Evolutionary conservation across 2,888 invertebrate species (phyloP), one percentile per base, ranked within the genome.

Genomic region (Listrodromus nycthemerus): DNA sequence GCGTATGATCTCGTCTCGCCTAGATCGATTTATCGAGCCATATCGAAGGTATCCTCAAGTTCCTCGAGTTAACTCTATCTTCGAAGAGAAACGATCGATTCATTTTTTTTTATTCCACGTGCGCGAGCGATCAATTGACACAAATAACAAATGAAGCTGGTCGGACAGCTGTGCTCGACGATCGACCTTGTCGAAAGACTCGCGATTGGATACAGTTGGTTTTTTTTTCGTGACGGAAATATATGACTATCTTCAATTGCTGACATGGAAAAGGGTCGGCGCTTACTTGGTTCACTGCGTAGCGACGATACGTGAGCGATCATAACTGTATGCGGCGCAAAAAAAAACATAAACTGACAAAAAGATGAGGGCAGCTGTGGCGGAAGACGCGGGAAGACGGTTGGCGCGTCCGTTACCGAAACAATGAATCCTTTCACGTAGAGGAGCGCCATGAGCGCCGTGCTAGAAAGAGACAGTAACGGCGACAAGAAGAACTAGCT

Each of bases 141-240:
- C 55, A 24, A 55, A 55, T 24, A 55, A 55, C 24, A 55, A 55
- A 55, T 24, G 55, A 55, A 24, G 24, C 55, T 13, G 55, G 21
- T 55, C 55, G 55, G 16, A 70, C 27, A 58, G 50, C 69, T 63
- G 67, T 52, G 75, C 10, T 41, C 19, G 52, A 70, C 58, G 58
- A 70, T 75, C 75, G 69, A 81, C 80, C 80, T 81, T 70, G 69
- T 63, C 67, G 37, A 63, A 52, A 10, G 37, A 70, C 2, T 41
- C 21, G 52, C 52, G 69, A 4, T 16, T 45, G 58, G 24, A 81
- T 70, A 45, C 30, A 27, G 13, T 19, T 45, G 41, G 16, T 4
- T 16, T 16, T 45, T 45, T 33, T 41, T 16, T 30, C 10, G 8
- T n/a, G 27, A 58, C 24, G 58, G 27, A 58, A 58, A 58, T 21